Base-by-base conservation (phyloP, 2,888 invertebrate genomes). In the Bombylius discolor region DNA sequence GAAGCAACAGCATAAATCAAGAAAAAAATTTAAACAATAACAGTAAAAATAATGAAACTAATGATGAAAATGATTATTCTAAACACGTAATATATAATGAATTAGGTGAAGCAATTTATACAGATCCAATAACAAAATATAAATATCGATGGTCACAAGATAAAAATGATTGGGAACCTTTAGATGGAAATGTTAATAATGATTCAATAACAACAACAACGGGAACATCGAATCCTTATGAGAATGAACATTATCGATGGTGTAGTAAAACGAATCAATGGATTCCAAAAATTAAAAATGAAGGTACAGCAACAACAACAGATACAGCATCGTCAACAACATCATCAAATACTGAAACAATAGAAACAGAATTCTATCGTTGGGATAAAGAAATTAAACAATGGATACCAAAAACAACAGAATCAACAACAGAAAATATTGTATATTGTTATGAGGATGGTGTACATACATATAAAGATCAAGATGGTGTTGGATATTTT, bases 401-500 rank as follows among this genome's bases (percentile, higher is more conserved):
- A 64, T 85, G 84, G 84, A 66, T 79, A 39, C 65, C 67, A 5
- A 65, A 68, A 61, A 59, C 62, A 36, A 66, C 64, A 54, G 14
- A 46, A 11, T 11, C 48, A 12, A 5, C 32, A 57, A 39, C 39
- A 39, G 11, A 7, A 3, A 75, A 72, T 60, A 64, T 73, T 55
- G 67, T 73, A 5, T 88, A 88, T 68, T 83, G 83, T 53, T 83
- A 84, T 69, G 87, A 89, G 74, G 80, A 86, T 70, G 85, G 87
- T 66, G 82, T 85, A 52, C 85, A 88, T 65, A 83, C 84, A 11
- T 91, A 89, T 65, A 87, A 85, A 7, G 92, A 92, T 68, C 73
- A 78, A 53, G 97, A 98, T 78, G 96, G 95, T 1, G 85, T 86
- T 0, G 85, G 86, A 59, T 94, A 83, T 71, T 88, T 96, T 68